Evolutionary conservation across 2,888 invertebrate genomes (phyloP), one percentile per base, ranked within the genome.

Genomic region (Pardosa pseudoannulata): DNA sequence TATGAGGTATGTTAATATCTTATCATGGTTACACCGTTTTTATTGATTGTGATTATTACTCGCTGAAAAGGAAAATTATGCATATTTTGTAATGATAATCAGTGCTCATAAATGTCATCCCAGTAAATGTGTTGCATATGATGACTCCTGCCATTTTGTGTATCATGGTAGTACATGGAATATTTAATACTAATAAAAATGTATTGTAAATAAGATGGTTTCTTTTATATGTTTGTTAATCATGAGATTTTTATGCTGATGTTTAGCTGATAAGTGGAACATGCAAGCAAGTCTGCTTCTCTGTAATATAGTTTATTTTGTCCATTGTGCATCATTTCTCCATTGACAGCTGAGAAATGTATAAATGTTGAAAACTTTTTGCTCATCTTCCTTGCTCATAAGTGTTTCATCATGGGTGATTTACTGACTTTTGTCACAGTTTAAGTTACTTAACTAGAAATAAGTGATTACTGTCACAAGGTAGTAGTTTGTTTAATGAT

Each of bases 71-170:
- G 23, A 16, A 56, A 23, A 23, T 56, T 1, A 56, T 56, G 56
- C 56, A 36, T 71, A 50, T 73, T 83, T 78, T 83, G 32, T 65
- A 73, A 62, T 68, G 72, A 72, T 85, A 78, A 65, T 78, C 72
- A 78, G 68, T 50, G 78, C 78, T 85, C 83, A 85, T 85, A 68
- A 46, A 32, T 73, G 65, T 85, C 78, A 78, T 73, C 78, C 83
- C 83, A n/a, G 27, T 73, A 23, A 68, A 67, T 73, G 73, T 56
- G 65, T 32, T 85, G 83, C 83, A 85, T 83, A 78, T 65, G 67
- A 78, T 62, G 78, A 85, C 78, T 85, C 83, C 83, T 85, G 83
- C 83, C 83, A 85, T 85, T 85, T 85, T 85, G 32, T 83, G 72
- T 78, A 71, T 71, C 46, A 76, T 27, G 56, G 28, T 78, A 50